These are phyloP conservation scores for Emydocephalus ijimae DNA, from an alignment of 2,113 vertebrate species.

Conservation along the genomic window DNA sequence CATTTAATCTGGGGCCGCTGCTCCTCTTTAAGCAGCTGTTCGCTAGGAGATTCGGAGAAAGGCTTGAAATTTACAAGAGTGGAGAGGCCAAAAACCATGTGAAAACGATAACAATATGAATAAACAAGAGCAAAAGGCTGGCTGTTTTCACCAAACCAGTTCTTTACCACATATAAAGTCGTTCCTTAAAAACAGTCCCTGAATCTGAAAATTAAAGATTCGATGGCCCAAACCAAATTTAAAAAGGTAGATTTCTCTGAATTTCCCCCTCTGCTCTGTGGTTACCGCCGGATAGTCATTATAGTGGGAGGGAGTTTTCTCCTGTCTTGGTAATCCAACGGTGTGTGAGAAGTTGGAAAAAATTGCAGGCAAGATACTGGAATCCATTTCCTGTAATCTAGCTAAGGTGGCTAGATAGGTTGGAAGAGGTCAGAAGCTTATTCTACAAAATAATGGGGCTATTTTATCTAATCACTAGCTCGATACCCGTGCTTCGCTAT, in stretches of 20 bases:
- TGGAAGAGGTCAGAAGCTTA: neutral
- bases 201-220: conserved; percentile 33
- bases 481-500: too few relatives aligned
- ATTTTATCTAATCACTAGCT: neutral
- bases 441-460: neutral
- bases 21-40: conserved; percentile 33
- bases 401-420: neutral
- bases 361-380: neutral
- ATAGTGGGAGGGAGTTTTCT: neutral
- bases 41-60: conserved; percentile 26
- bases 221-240: neutral
- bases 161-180: conserved; percentile 52
- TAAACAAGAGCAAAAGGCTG: conserved; percentile 34
- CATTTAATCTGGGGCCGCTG: conserved; percentile 27
- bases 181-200: neutral
- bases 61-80: conserved; percentile 52
- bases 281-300: neutral
- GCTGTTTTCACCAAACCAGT: conserved; percentile 50
- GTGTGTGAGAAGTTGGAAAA: neutral
- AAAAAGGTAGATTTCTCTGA: conserved; percentile 21
- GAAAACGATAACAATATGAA: neutral
- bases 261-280: neutral
- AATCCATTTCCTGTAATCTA: neutral
- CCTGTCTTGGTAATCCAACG: neutral
- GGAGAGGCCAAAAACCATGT: neutral